Evolutionary conservation across 1,140 invertebrate genomes (phyloP), one percentile per base, ranked within the genome.

Genomic region (Tyrophagus putrescentiae): DNA sequence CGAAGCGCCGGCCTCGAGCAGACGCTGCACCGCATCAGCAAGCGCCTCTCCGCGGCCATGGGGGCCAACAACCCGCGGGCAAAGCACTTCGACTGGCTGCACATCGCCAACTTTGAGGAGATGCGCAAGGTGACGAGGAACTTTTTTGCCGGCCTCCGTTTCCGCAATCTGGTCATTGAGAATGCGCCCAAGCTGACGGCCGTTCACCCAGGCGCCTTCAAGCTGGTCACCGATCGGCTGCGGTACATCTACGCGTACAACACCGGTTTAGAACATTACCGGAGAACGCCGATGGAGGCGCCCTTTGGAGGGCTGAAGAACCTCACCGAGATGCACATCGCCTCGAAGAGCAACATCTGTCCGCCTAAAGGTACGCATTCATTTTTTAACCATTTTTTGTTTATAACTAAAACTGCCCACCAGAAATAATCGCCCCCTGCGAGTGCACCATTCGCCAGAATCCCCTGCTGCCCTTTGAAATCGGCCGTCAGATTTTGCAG

Each of bases 71-170:
- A n/a, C n/a, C n/a, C n/a, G n/a, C 32, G 25, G 3, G n/a, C 13
- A 3, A 57, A 57, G 32, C 23, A 57, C 13, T 57, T 57, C 23
- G 36, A 57, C 44, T 57, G 56, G 56, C 28, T 57, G 18, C 36
- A 41, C 13, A n/a, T 57, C 6, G n/a, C 32, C 3, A 57, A 57
- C 25, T 18, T 41, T 16, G 52, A 32, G 18, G 13, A 56, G 1
- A 11, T 57, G 1, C 16, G 36, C 18, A 41, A 34, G 6, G 16
- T 57, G 16, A 39, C 56, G 9, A 21, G 25, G 13, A 56, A 57
- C 31, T 57, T 57, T 41, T 57, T 57, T 57, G 56, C 32, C 25
- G 32, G 18, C 5, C 23, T 57, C n/a, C 32, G 32, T 41, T 57
- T 57, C 25, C 18, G 18, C 9, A 56, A 57, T 57, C 6, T 57